Evolutionary conservation across 2,888 invertebrate genomes (phyloP), one percentile per base, ranked within the genome.

Genomic region (Lepeophtheirus nordmannii): DNA sequence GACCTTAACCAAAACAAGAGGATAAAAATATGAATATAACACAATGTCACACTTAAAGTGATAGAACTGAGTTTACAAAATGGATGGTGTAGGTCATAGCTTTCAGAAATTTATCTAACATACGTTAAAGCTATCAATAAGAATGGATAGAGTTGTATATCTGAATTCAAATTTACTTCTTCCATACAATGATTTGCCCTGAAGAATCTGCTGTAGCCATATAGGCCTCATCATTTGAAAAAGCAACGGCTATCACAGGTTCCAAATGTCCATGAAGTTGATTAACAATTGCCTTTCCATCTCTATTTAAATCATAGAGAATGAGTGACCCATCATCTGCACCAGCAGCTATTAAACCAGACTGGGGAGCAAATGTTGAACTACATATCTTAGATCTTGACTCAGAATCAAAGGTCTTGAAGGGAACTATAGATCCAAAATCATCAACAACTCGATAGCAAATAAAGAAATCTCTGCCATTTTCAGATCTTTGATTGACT

Each of bases 221-320:
- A 70, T 89, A 79, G 73, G 86, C 86, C 78, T 90, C 89, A 75
- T 89, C 87, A 76, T 87, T 87, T 77, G 89, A 89, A 76, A 90
- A 89, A 71, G 85, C 84, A 38, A 89, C 85, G 65, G 88, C 86
- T 22, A 89, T 77, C 65, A 89, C 87, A 0, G 89, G 83, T n/a
- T 84, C 82, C 1, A 87, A 85, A 76, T 90, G 90, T 10, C 89
- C 87, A 76, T 82, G 80, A 14, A 83, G 76, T 72, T 81, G 80
- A 74, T 82, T 82, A 14, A 83, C 79, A 72, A 80, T 79, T 0
- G 76, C 74, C 39, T 70, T 70, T 1, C 66, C 60, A n/a, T 79
- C 78, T 67, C 79, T 79, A 74, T 85, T 85, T 67, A 87, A 82
- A 74, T 87, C 86, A 67, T 86, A 78, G 76, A 88, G 86, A 76